These are phyloP conservation scores for Vanessa cardui DNA, from an alignment of 2,888 invertebrate species.

Conservation along the genomic window DNA sequence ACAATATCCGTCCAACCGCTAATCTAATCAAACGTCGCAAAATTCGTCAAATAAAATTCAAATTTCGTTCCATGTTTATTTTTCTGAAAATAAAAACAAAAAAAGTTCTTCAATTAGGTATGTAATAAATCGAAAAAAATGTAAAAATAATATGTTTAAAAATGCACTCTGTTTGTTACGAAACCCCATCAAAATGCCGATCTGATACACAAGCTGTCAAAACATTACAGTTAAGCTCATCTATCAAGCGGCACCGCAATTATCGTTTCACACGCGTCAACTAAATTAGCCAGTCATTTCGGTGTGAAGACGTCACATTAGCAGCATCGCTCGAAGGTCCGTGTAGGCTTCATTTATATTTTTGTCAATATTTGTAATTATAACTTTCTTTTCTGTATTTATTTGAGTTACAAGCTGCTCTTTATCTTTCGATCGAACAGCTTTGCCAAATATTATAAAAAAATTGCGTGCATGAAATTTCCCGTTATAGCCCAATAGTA, in stretches of 20 bases:
- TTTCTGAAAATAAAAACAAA: neutral
- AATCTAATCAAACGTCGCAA: too few relatives aligned
- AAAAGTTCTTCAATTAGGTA: too few relatives aligned
- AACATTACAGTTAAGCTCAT: slow-evolving; percentile 42
- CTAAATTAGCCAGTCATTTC: slow-evolving; percentile 73
- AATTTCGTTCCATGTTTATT: too few relatives aligned
- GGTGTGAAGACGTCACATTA: slow-evolving; percentile 56
- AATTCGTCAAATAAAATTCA: too few relatives aligned
- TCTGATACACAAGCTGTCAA: slow-evolving; percentile 40
- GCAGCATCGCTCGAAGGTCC: slow-evolving; percentile 10
- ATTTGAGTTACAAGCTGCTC: neutral
- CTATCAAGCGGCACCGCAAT: slow-evolving; percentile 52
- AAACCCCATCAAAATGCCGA: slow-evolving; percentile 28
- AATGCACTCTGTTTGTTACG: slow-evolving; percentile 19
- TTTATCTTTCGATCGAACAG: neutral
- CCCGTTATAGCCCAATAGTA: too few relatives aligned
- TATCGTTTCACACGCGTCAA: slow-evolving; percentile 63
- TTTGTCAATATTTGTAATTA: slow-evolving; percentile 23
- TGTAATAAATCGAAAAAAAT: too few relatives aligned
- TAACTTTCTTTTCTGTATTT: neutral
- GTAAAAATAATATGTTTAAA: neutral
- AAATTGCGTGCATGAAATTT: too few relatives aligned
- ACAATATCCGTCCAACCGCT: too few relatives aligned
- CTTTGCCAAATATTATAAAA: too few relatives aligned
- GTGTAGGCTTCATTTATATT: slow-evolving; percentile 9